phyloP scores from a whole-genome alignment of 2,797 vertebrate genomes.

The Arctocebus calabarensis region DNA sequence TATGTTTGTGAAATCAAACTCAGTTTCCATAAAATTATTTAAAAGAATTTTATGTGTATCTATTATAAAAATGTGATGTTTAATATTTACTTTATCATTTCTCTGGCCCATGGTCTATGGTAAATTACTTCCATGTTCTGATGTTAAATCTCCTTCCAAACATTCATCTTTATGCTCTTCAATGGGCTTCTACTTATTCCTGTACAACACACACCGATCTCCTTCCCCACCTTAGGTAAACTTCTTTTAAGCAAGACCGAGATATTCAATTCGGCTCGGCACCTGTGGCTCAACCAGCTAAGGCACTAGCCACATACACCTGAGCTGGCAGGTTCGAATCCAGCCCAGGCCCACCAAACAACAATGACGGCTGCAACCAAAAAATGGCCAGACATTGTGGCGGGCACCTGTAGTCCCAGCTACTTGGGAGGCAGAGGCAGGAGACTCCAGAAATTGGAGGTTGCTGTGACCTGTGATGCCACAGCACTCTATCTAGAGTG shows the following conservation, averaged over 20 bases:
- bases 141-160: neutral
- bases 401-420: no score
- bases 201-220: neutral
- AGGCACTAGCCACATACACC: no score
- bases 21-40: conserved; percentile 15
- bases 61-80: neutral
- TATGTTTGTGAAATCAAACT: conserved; percentile 2
- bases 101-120: neutral
- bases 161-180: neutral
- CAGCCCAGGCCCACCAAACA: no score
- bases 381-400: no score
- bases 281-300: no score
- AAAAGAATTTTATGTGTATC: neutral
- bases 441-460: no score
- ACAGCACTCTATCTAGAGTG: no score
- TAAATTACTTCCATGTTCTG: neutral
- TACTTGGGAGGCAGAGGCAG: no score
- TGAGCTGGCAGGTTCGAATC: no score
- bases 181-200: neutral
- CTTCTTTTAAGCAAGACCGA: neutral
- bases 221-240: neutral
- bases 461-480: no score
- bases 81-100: neutral
- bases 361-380: no score
- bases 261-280: no score